Percentiles rank a stretch among this genome's conserved stretches.
phyloP scores from a whole-genome alignment of 2,888 invertebrate species.

The Pseudeuparius sepicola region DNA sequence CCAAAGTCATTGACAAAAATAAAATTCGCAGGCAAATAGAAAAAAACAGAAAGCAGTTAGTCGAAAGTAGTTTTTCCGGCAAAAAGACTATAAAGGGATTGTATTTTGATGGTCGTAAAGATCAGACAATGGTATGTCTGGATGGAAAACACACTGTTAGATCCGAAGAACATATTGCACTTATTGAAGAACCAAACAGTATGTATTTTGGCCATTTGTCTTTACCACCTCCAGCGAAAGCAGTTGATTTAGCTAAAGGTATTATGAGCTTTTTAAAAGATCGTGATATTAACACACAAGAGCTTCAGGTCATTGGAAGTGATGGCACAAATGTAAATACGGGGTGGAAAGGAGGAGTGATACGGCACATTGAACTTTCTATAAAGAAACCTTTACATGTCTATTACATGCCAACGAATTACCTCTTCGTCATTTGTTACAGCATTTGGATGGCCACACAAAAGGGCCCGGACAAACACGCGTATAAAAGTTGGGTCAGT shows the following conservation, averaged over 20 bases:
- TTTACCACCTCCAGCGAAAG: constrained; percentile 7
- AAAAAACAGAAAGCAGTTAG: constrained; percentile 7
- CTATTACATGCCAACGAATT: constrained; percentile 15
- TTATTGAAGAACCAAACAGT: constrained; percentile 8
- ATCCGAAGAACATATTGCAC: constrained; percentile 7
- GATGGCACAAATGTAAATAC: constrained; percentile 25
- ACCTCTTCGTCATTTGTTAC: constrained; percentile 13
- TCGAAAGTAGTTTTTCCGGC: constrained; percentile 2
- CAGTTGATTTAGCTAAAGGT: constrained; percentile 5
- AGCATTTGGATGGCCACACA: constrained; percentile 15
- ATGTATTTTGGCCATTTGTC: constrained; percentile 10
- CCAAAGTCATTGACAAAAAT: no score
- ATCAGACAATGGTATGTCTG: constrained; percentile 9
- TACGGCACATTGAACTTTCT: constrained; percentile 20
- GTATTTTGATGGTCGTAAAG: constrained; percentile 12
- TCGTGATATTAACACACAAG: constrained; percentile 2
- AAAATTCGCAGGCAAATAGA: constrained; percentile 9
- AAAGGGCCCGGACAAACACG: no score
- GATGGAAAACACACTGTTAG: constrained; percentile 2
- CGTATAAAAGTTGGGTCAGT: no score
- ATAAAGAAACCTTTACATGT: constrained; percentile 21
- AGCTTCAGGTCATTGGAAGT: constrained; percentile 18
- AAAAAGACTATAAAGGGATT: not conserved
- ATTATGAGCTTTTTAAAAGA: constrained; percentile 3
- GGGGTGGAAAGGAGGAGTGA: constrained; percentile 22